Conservation (phyloP, 1,140 invertebrate species). For the Aphidius gifuensis region DNA sequence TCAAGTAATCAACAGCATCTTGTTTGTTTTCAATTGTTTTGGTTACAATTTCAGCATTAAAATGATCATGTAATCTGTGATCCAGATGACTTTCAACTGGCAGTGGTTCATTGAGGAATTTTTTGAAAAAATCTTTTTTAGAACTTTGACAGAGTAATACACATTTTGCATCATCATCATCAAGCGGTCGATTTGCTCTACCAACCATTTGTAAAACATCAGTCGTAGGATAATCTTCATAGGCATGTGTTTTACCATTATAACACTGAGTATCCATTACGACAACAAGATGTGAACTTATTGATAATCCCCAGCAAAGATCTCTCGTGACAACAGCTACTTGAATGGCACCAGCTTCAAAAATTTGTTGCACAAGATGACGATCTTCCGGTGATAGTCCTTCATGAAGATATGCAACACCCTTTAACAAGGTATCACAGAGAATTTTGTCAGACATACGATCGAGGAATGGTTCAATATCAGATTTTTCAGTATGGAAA, state of each 20-base stretch:
- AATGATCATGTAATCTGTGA: slow-evolving; percentile 97
- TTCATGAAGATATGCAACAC: slow-evolving; percentile 97
- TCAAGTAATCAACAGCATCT: slow-evolving; percentile 98
- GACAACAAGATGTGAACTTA: slow-evolving; percentile 87
- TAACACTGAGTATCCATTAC: slow-evolving; percentile 98
- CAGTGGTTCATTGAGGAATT: slow-evolving; percentile 95
- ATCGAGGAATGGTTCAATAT: slow-evolving; percentile 84
- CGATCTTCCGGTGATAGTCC: slow-evolving; percentile 82
- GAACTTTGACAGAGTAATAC: slow-evolving; percentile 96
- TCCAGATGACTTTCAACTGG: slow-evolving; percentile 98
- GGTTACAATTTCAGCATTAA: slow-evolving; percentile 99
- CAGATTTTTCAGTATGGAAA: slow-evolving; percentile 83
- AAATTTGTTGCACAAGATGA: slow-evolving; percentile 87
- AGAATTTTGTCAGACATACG: slow-evolving; percentile 85
- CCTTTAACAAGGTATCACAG: slow-evolving; percentile 83
- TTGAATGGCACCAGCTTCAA: slow-evolving; percentile 91
- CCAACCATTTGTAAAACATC: slow-evolving; percentile 98
- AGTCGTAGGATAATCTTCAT: slow-evolving; percentile 97
- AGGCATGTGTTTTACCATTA: slow-evolving; percentile 89
- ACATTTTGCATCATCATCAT: slow-evolving; percentile 93
- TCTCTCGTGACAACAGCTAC: slow-evolving; percentile 87
- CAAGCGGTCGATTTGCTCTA: slow-evolving; percentile 80
- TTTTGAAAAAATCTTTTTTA: slow-evolving; percentile 99
- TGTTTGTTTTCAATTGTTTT: slow-evolving; percentile 99
- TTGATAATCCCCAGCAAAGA: slow-evolving; percentile 88